phyloP scores from a whole-genome alignment of 2,888 invertebrate species.

The Marasmarcha lunaedactyla region DNA sequence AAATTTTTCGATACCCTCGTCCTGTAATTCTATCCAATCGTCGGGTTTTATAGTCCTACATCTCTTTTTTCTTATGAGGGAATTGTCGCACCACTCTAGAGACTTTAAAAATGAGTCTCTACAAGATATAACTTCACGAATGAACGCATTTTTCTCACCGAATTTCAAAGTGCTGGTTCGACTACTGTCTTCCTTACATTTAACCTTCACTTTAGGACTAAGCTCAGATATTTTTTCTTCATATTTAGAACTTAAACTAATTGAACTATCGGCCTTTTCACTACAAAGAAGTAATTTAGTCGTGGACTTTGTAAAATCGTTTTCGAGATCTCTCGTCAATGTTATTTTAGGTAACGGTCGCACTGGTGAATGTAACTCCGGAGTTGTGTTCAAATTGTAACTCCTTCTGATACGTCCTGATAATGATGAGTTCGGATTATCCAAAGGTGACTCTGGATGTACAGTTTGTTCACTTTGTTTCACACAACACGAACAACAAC shows the following conservation, averaged over 20 bases:
- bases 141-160: constrained; percentile 61
- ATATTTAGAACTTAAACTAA: constrained; percentile 2
- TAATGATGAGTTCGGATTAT: constrained; percentile 36
- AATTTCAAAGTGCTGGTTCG: constrained; percentile 32
- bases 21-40: constrained; percentile 50
- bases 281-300: not conserved
- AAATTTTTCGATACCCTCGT: constrained; percentile 34
- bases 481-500: constrained; percentile 34
- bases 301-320: constrained; percentile 5
- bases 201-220: constrained; percentile 22
- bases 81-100: constrained; percentile 62
- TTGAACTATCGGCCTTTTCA: not conserved
- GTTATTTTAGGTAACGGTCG: constrained; percentile 20
- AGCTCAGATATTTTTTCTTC: not conserved
- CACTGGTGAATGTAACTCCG: constrained; percentile 10
- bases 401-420: constrained; percentile 36
- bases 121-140: constrained; percentile 52
- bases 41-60: constrained; percentile 46
- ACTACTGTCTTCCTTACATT: constrained; percentile 20
- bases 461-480: constrained; percentile 28
- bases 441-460: constrained; percentile 23
- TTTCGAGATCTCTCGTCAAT: constrained; percentile 22
- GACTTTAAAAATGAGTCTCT: constrained; percentile 56
- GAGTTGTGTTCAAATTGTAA: constrained; percentile 34
- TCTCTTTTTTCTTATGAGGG: constrained; percentile 51